Base-by-base conservation (phyloP, 2,113 vertebrate species). In the Rutilus rutilus region DNA sequence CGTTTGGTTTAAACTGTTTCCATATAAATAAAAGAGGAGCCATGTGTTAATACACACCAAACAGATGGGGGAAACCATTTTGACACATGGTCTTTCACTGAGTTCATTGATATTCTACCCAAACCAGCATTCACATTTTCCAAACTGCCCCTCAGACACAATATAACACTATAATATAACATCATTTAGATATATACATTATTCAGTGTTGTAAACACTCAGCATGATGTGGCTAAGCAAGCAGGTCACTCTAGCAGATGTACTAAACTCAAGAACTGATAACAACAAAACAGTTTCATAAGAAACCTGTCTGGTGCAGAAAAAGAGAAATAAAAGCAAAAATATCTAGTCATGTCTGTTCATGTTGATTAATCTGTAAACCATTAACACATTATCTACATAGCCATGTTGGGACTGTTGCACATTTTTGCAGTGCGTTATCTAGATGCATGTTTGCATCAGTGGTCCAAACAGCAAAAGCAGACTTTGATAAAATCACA, bases 231-330 rank as follows among this genome's bases (percentile, higher is more conserved):
- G 54, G 15, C 47, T 47, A 17, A 30, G 54, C 7, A 33, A 19
- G 64, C 30, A 39, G 65, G 17, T 54, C n/a, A 59, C 30, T 39
- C 17, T 23, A 23, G 5, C 25, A 76, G 73, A 76, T 76, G 65
- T 39, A 23, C 30, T 69, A 17, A 69, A 69, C 30, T 69, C 19
- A 23, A 60, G 59, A 60, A 60, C 59, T 45, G 52, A 78, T 60
- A 60, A 60, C 30, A 39, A 33, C 19, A 59, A 60, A 78, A 78
- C 33, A 42, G 77, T 78, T 78, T 60, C 54, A 78, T 30, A 78
- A 78, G 74, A 77, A 27, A 50, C 45, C n/a, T 76, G 47, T 77
- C 11, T 42, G 19, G n/a, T 78, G 54, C 14, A n/a, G 21, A 78
- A 78, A 69, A 69, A 39, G 65, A 59, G 7, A 75, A 59, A 59